A percentile compares a stretch with the other conserved stretches of the same genome.
phyloP scores from a whole-genome alignment of 2,888 invertebrate species.

The Aphrophora alni region DNA sequence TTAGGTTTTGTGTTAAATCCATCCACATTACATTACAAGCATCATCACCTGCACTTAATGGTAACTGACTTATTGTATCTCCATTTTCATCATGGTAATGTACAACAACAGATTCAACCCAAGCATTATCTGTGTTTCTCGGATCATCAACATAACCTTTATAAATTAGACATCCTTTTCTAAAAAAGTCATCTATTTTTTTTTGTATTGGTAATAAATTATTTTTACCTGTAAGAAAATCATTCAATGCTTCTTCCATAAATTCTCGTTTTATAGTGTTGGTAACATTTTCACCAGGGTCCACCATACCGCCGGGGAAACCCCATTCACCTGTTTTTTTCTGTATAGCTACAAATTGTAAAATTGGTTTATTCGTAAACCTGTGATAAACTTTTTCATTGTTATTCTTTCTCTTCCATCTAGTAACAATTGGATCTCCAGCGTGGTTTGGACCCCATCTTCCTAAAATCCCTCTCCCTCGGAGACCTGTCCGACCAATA shows the following conservation, averaged over 20 bases:
- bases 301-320: constrained; percentile 95
- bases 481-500: constrained; percentile 87
- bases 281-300: constrained; percentile 85
- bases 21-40: constrained; percentile 89
- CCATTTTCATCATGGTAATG: constrained; percentile 92
- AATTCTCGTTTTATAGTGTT: constrained; percentile 90
- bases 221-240: constrained; percentile 62
- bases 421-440: constrained; percentile 94
- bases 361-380: constrained; percentile 66
- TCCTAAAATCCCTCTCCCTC: constrained; percentile 86
- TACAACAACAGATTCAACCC: constrained; percentile 96
- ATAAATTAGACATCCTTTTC: constrained; percentile 72
- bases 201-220: constrained; percentile 54
- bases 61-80: constrained; percentile 68
- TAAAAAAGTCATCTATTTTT: constrained; percentile 72
- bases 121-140: constrained; percentile 97
- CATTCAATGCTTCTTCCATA: constrained; percentile 91
- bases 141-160: constrained; percentile 96
- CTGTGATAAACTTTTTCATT: constrained; percentile 55
- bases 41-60: constrained; percentile 89
- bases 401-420: constrained; percentile 69
- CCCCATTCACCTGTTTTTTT: constrained; percentile 90
- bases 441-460: constrained; percentile 99
- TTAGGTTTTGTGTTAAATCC: constrained; percentile 70
- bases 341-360: constrained; percentile 93